Evolutionary conservation across 2,113 vertebrate genomes (phyloP).

Genomic region (Pseudois nayaur): DNA sequence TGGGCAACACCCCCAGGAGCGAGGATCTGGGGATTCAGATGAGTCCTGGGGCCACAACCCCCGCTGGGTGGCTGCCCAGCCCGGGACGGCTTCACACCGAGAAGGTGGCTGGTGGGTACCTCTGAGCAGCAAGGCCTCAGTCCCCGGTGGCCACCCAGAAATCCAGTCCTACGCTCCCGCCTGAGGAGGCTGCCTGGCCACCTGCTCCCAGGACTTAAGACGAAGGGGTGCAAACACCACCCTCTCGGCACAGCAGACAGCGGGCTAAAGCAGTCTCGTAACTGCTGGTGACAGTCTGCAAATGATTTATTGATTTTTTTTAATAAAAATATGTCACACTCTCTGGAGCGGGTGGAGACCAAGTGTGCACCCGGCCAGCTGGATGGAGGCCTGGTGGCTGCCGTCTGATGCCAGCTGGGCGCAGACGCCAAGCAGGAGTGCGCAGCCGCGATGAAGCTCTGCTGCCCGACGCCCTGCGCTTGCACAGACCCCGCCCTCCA

Average conservation of each 20-base stretch:
- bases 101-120: fast-evolving
- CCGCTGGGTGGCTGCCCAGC: not conserved
- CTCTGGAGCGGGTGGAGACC: not conserved
- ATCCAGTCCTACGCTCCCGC: fast-evolving
- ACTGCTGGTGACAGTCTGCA: not conserved
- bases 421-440: not conserved
- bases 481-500: fast-evolving
- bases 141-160: not conserved
- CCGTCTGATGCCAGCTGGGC: not conserved
- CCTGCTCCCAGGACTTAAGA: fast-evolving
- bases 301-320: conserved; percentile 11
- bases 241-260: fast-evolving
- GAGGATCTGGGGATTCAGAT: not conserved
- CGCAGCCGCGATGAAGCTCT: fast-evolving
- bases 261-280: not conserved
- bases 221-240: fast-evolving
- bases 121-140: not conserved
- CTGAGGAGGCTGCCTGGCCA: fast-evolving
- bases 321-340: conserved; percentile 26
- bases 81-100: fast-evolving
- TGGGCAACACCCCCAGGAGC: fast-evolving
- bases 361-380: not conserved
- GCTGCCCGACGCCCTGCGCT: fast-evolving
- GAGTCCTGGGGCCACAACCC: not conserved
- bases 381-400: not conserved